Base-by-base conservation (phyloP, 2,113 vertebrate species). In the Sebastes schlegelii region DNA sequence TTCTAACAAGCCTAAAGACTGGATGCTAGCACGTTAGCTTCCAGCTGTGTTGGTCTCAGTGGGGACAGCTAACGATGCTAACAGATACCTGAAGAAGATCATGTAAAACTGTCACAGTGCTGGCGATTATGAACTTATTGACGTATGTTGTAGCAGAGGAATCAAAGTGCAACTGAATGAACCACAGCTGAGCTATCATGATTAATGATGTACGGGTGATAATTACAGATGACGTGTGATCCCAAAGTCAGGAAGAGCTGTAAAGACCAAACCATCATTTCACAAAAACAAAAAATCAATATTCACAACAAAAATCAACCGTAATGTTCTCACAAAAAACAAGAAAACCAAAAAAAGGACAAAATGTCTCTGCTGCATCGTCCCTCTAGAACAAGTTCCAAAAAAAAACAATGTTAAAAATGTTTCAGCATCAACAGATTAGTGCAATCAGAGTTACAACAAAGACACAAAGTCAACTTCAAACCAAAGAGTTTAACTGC, bases 261-360 rank as follows among this genome's bases (percentile, higher is more conserved):
- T 7, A 11, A 51, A 57, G 10, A 43, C 4, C 14, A 67, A n/a
- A 61, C 14, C 55, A 54, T 54, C 34, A 54, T 62, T 14, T n/a
- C 64, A 70, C 48, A 49, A 55, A 8, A 61, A 52, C n/a, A n/a
- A n/a, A n/a, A n/a, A n/a, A n/a, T n/a, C 61, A 55, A 66, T 61
- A 73, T 63, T 73, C 73, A 87, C 82, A 78, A 83, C 68, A 69
- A 69, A 74, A 69, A 42, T 54, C 48, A 60, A 43, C 45, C 64
- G 16, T 11, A 45, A 43, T 34, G 21, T 19, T 48, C 3, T 55
- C 80, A 57, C 4, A 57, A 34, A 1, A 34, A 52, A 62, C 40
- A 60, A 49, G 5, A 13, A 79, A 61, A 63, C 1, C 8, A 51
- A 65, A n/a, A 75, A 23, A 23, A 55, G 54, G 7, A 77, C 67